A percentile compares a stretch with the other conserved stretches of the same genome.
These are phyloP conservation scores for Amia ocellicauda DNA, from an alignment of 2,113 vertebrate genomes.

Conservation along the genomic window DNA sequence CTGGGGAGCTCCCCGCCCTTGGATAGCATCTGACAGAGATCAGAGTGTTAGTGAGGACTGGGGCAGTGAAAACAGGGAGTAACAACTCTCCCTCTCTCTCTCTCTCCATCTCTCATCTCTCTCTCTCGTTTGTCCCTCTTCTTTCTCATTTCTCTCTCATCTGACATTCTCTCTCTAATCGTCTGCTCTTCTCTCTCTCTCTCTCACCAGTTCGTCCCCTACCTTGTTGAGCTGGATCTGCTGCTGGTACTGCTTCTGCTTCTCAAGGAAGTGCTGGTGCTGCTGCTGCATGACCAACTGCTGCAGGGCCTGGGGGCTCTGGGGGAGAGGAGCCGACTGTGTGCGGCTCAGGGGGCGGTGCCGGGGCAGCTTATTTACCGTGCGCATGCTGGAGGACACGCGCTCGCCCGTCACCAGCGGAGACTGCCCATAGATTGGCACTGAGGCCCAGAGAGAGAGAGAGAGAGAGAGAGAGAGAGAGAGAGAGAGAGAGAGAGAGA, in stretches of 20 bases:
- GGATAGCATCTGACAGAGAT: slow-evolving; percentile 58
- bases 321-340: slow-evolving; percentile 86
- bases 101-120: too few species aligned
- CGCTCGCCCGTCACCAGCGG: slow-evolving; percentile 86
- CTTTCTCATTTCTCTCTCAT: too few species aligned
- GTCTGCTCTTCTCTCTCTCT: too few species aligned
- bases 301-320: slow-evolving; percentile 90
- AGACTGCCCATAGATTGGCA: slow-evolving; percentile 87
- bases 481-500: neutral
- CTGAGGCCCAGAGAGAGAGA: slow-evolving; percentile 43
- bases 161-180: too few species aligned
- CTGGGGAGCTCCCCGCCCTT: slow-evolving; percentile 66
- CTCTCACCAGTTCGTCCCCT: neutral
- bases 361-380: slow-evolving; percentile 80
- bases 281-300: slow-evolving; percentile 89
- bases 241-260: slow-evolving; percentile 75
- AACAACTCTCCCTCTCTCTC: too few species aligned
- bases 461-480: slow-evolving; percentile 4
- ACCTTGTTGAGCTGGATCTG: slow-evolving; percentile 76
- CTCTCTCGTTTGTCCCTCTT: neutral
- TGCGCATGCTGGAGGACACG: slow-evolving; percentile 67
- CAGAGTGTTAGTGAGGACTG: neutral
- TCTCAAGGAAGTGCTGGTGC: slow-evolving; percentile 88
- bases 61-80: neutral
- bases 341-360: slow-evolving; percentile 88